These are phyloP conservation scores for Tonatia bakeri DNA, from an alignment of 2,113 vertebrate genomes.

Conservation along the genomic window DNA sequence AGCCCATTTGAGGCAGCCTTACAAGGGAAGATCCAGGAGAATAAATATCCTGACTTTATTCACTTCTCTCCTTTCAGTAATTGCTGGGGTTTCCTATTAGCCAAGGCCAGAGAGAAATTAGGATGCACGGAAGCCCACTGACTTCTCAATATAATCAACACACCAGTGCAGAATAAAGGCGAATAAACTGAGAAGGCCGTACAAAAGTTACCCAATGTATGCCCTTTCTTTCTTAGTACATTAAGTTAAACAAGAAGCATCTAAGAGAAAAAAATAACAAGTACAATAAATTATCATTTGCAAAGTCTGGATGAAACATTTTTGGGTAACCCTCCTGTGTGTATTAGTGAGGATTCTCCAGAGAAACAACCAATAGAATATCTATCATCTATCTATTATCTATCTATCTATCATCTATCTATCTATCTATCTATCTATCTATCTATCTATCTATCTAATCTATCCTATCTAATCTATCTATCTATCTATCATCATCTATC, in stretches of 20 bases:
- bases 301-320: neutral
- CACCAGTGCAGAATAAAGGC: neutral
- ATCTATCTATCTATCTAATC: no score
- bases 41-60: neutral
- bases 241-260: neutral
- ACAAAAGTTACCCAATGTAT: neutral
- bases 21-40: neutral
- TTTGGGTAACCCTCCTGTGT: neutral
- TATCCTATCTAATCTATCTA: no score
- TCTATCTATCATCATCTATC: no score
- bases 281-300: neutral
- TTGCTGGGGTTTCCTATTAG: neutral
- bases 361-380: neutral
- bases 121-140: neutral
- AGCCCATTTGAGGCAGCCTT: neutral
- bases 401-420: neutral
- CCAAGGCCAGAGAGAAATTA: neutral
- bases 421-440: neutral
- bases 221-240: neutral
- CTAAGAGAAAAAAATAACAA: neutral
- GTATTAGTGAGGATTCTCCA: neutral
- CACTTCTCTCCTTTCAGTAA: neutral
- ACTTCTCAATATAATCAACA: neutral
- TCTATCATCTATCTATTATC: no score
- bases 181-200: neutral